Evolutionary conservation across 92 coral and sea anemone genomes (phyloP), one percentile per base, ranked within the genome.

Genomic region (Pocillopora grandis): DNA sequence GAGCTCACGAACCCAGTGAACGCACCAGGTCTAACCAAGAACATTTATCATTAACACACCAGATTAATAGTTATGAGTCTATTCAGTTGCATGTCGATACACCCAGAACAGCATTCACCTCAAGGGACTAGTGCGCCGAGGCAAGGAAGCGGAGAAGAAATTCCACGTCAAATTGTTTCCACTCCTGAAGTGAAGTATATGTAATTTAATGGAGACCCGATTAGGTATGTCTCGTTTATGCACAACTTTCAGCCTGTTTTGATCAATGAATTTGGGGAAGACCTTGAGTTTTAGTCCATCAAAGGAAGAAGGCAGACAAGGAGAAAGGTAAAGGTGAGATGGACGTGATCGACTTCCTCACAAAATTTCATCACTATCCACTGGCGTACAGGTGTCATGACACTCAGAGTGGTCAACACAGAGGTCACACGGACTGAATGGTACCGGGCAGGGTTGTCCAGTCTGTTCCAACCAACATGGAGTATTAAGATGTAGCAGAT

Each of bases 401-500:
- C 63, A 60, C n/a, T 61, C 65, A 1, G 10, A 61, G n/a, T 61
- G n/a, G n/a, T 61, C 65, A 61, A 61, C 65, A 13, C n/a, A 61
- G n/a, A 3, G 65, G 20, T 61, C 19, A 15, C 65, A 13, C 1
- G 65, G 65, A 61, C 15, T 15, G 65, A 61, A 61, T 61, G 65
- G 65, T 61, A 15, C 65, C 0, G 19, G 8, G 65, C 65, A 61
- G 19, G 65, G 65, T 60, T 60, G 12, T 12, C 63, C 75, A 73
- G 93, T 75, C 33, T 66, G 76, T 13, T 84, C 56, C 16, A 65
- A 68, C 19, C 73, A 79, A 36, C 92, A 86, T 80, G 88, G 90
- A 36, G 18, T 89, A 20, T 89, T 90, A 92, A 90, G 82, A 58
- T 92, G 95, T 71, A 82, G 71, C 67, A 79, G 27, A 31, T 88